Percentiles rank a stretch among this genome's conserved stretches.
phyloP scores from a whole-genome alignment of 2,888 invertebrate genomes.

The Amblyjoppa proteus region DNA sequence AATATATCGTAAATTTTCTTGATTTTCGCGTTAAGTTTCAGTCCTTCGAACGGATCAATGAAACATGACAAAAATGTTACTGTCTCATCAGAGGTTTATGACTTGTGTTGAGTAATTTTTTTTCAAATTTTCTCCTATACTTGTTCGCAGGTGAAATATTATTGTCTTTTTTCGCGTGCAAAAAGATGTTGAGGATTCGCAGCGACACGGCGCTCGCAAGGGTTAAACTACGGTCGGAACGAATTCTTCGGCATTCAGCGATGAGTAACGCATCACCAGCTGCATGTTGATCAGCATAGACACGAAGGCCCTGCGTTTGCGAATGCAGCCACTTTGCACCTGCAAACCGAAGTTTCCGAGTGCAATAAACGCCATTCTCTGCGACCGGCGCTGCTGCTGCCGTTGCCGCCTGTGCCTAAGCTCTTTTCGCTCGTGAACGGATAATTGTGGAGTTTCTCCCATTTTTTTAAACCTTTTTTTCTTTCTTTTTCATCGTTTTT shows the following conservation, averaged over 20 bases:
- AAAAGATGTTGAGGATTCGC: neutral
- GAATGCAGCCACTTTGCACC: constrained; percentile 7
- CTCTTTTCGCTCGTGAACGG: constrained; percentile 30
- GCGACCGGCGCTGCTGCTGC: neutral
- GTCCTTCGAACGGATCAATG: neutral
- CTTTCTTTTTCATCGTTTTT: constrained; percentile 50
- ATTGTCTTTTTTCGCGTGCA: neutral
- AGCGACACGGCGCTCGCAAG: neutral
- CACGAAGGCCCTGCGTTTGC: neutral
- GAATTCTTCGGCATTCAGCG: neutral
- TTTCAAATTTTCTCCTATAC: neutral
- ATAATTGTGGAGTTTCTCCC: constrained; percentile 67
- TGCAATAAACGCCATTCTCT: constrained; percentile 45
- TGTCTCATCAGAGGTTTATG: neutral
- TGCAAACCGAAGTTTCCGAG: constrained; percentile 43
- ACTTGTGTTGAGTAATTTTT: no score
- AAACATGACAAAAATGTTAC: neutral
- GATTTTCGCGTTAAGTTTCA: neutral
- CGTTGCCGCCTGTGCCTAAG: neutral
- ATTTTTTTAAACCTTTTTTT: constrained; percentile 48
- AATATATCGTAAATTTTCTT: neutral
- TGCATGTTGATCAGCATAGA: constrained; percentile 12
- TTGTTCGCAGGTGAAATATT: neutral
- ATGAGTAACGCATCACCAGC: constrained; percentile 3
- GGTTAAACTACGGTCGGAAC: neutral